Conservation (phyloP, 2,113 vertebrate genomes). For the Gnathonemus longibarbis region DNA sequence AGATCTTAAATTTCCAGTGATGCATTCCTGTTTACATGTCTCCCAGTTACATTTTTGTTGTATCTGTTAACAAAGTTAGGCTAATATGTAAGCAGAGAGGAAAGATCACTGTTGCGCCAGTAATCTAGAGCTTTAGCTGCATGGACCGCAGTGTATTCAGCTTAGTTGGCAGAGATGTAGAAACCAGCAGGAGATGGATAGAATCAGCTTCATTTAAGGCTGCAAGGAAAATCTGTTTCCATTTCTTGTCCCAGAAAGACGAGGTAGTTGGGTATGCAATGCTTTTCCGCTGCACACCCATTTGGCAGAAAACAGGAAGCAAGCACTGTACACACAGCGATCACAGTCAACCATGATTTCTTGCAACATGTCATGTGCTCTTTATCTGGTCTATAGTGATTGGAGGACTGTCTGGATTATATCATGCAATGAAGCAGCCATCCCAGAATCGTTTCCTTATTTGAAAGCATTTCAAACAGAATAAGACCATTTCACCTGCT, state of each 20-base stretch:
- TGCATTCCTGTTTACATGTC: neutral
- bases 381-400: neutral
- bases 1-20: neutral
- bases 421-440: neutral
- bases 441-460: neutral
- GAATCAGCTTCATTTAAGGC: neutral
- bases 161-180: neutral
- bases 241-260: neutral
- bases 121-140: slow-evolving; percentile 12
- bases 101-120: neutral
- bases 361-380: neutral
- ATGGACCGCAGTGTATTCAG: neutral
- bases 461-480: neutral
- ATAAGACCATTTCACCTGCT: neutral
- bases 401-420: neutral
- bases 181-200: neutral
- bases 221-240: slow-evolving; percentile 10
- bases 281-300: neutral
- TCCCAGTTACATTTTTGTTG: neutral
- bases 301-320: neutral
- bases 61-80: neutral
- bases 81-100: neutral
- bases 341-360: neutral
- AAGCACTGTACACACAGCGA: neutral
- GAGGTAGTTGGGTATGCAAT: neutral